Conservation (phyloP, 2,797 vertebrate genomes). For the Myotis pilosus region DNA sequence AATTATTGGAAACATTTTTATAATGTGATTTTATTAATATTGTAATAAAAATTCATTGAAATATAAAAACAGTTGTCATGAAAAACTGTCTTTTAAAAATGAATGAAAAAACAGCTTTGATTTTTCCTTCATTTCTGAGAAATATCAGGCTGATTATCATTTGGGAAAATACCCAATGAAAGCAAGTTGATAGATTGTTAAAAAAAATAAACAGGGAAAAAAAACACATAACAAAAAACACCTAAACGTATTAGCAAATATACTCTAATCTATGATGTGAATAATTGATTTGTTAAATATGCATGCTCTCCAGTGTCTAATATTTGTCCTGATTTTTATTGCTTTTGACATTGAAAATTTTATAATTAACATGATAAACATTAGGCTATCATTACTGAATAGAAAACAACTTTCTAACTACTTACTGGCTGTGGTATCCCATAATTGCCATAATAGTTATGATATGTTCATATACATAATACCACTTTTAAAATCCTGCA, state of each 20-base stretch:
- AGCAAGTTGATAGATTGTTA: background rate
- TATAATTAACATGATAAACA: background rate
- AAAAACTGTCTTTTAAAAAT: background rate
- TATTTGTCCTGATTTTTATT: background rate
- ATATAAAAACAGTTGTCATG: background rate
- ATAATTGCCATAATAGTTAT: background rate
- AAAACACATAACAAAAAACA: background rate
- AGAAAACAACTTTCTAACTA: background rate
- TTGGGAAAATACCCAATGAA: background rate
- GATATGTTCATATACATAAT: background rate
- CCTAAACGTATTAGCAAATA: background rate
- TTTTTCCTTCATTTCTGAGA: background rate
- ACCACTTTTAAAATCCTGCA: background rate
- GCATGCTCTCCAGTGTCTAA: background rate
- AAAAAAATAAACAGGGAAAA: background rate
- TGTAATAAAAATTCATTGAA: background rate
- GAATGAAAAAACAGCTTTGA: background rate
- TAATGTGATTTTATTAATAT: conserved; percentile 50
- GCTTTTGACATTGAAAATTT: background rate
- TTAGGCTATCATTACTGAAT: background rate
- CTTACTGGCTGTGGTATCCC: background rate
- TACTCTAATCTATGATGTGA: background rate
- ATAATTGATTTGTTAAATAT: background rate
- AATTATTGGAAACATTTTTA: background rate
- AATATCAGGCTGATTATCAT: background rate